Evolutionary conservation across 2,113 vertebrate genomes (phyloP).

Genomic region (Tor tambroides): DNA sequence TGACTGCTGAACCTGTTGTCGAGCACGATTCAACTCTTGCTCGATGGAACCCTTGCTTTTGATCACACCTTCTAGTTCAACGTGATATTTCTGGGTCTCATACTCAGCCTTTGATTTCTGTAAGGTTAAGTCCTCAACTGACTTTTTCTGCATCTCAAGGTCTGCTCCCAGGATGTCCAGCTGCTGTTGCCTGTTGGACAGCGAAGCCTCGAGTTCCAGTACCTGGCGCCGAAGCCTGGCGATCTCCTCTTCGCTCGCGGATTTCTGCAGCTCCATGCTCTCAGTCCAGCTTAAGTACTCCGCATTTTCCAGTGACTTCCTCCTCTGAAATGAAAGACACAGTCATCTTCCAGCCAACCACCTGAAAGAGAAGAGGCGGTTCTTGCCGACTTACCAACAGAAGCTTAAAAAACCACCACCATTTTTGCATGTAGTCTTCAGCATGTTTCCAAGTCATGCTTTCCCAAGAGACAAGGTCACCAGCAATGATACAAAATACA

Average conservation of each 20-base stretch:
- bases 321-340: constrained; percentile 82
- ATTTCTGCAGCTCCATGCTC: constrained; percentile 81
- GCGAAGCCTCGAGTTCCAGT: constrained; percentile 77
- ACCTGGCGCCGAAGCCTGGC: constrained; percentile 81
- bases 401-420: constrained; percentile 51
- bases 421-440: neutral
- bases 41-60: constrained; percentile 81
- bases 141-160: constrained; percentile 77
- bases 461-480: constrained; percentile 34
- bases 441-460: constrained; percentile 14
- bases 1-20: constrained; percentile 77
- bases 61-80: constrained; percentile 77
- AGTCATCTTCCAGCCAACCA: constrained; percentile 61
- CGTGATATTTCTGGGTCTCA: constrained; percentile 78
- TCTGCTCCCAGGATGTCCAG: constrained; percentile 82
- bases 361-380: constrained; percentile 9
- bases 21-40: constrained; percentile 79
- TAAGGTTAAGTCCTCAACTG: constrained; percentile 78
- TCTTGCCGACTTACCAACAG: constrained; percentile 56
- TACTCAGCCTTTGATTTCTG: constrained; percentile 84
- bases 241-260: constrained; percentile 77
- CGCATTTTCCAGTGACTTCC: constrained; percentile 79
- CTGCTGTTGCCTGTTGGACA: constrained; percentile 78
- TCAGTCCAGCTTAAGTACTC: constrained; percentile 80
- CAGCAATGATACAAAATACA: constrained; percentile 63